Conservation (phyloP, 2,797 vertebrate species). For the Iguana delicatissima region DNA sequence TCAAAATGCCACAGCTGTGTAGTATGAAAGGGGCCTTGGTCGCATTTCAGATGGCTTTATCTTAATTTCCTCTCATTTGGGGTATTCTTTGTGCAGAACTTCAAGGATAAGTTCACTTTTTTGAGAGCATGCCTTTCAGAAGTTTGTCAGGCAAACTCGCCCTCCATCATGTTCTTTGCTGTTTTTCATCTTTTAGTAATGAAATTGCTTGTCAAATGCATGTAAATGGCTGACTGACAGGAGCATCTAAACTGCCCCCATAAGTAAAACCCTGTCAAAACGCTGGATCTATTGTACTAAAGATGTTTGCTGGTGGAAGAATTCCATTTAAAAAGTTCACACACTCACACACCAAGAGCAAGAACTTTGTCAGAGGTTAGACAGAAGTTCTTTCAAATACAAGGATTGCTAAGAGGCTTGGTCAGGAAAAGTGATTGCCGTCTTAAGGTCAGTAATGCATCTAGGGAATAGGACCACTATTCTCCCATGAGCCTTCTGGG, state of each 20-base stretch:
- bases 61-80: neutral
- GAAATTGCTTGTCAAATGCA: neutral
- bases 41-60: no score
- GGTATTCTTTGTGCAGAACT: neutral
- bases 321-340: rapidly evolving
- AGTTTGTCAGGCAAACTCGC: neutral
- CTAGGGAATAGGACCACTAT: no score
- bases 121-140: neutral
- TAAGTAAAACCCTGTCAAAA: slow-evolving; percentile 18
- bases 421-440: neutral
- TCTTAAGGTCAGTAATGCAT: neutral
- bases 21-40: no score
- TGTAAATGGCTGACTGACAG: slow-evolving; percentile 12
- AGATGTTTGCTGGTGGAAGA: neutral
- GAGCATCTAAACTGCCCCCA: neutral
- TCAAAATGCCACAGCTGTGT: no score
- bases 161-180: neutral
- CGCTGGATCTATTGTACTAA: slow-evolving; percentile 4
- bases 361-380: neutral
- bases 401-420: neutral
- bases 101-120: neutral
- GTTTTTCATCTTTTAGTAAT: neutral
- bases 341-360: no score
- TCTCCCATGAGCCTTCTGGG: neutral
- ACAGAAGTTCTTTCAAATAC: neutral